phyloP scores from a whole-genome alignment of 2,113 vertebrate species.

The Gadus chalcogrammus region DNA sequence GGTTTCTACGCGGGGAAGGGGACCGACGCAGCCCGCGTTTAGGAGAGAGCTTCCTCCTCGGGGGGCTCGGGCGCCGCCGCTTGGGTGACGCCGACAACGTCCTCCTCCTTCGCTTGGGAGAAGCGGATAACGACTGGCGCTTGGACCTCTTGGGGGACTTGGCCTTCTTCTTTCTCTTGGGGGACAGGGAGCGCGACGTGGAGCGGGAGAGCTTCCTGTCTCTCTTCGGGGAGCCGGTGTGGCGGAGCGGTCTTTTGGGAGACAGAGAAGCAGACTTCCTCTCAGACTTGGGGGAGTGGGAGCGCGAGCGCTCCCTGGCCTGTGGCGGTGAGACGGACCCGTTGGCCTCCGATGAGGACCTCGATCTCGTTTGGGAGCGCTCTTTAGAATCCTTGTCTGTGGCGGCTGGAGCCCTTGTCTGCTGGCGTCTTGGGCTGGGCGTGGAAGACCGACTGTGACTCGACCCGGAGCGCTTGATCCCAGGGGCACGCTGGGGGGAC shows the following conservation, averaged over 20 bases:
- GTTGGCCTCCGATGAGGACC: slow-evolving; percentile 51
- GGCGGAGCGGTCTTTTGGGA: slow-evolving; percentile 30
- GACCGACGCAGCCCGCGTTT: slow-evolving; percentile 52
- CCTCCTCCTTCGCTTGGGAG: slow-evolving; percentile 54
- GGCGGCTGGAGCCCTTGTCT: slow-evolving; percentile 19
- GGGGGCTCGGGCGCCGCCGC: slow-evolving; percentile 32
- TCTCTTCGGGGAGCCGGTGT: slow-evolving; percentile 23
- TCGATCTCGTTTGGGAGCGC: slow-evolving; percentile 39
- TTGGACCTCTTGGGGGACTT: too few species aligned
- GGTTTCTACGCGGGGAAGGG: slow-evolving; percentile 51
- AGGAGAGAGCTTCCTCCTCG: slow-evolving; percentile 54
- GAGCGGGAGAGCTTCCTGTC: slow-evolving; percentile 38
- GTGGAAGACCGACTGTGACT: slow-evolving; percentile 60
- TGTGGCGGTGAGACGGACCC: slow-evolving; percentile 42
- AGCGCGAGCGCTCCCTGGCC: slow-evolving; percentile 41
- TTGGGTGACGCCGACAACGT: slow-evolving; percentile 67
- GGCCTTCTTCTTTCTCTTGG: slow-evolving; percentile 52
- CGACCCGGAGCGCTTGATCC: slow-evolving; percentile 49
- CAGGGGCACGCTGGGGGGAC: slow-evolving; percentile 38
- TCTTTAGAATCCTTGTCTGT: slow-evolving; percentile 20
- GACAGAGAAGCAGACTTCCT: slow-evolving; percentile 41
- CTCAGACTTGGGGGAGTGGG: slow-evolving; percentile 49
- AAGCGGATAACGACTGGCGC: slow-evolving; percentile 30
- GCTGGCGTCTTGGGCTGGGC: slow-evolving; percentile 32
- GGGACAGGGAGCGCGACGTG: slow-evolving; percentile 54